Conservation (phyloP, 64 coral and sea anemone genomes). For the Anthopleura sola region DNA sequence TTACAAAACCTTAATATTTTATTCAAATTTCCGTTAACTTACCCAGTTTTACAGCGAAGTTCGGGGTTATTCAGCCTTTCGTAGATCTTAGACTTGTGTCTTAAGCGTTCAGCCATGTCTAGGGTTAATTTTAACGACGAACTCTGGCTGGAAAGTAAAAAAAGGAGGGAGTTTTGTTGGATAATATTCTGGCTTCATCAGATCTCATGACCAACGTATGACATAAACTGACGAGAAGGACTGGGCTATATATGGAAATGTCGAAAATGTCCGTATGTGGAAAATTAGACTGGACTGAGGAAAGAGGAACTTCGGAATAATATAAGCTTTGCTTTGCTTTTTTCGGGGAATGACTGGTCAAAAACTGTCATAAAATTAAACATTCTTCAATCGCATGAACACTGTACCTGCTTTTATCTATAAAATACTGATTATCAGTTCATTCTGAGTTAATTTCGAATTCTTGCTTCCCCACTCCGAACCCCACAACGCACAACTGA, state of each 20-base stretch:
- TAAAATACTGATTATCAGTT: too few species aligned
- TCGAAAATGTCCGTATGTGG: too few species aligned
- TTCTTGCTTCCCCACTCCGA: too few species aligned
- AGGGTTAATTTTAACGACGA: background rate
- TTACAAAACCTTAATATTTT: background rate
- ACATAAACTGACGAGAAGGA: background rate
- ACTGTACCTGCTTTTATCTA: too few species aligned
- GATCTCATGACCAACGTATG: conserved; percentile 12
- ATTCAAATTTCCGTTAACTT: background rate
- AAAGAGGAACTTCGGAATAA: background rate
- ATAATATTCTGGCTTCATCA: background rate
- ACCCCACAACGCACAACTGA: too few species aligned
- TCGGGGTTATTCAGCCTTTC: conserved; percentile 86
- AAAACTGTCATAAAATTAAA: too few species aligned
- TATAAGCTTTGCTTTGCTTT: too few species aligned
- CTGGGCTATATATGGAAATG: background rate
- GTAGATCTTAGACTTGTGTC: conserved; percentile 61
- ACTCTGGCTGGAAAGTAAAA: background rate
- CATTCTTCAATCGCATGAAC: too few species aligned
- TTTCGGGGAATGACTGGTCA: too few species aligned
- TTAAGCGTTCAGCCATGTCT: conserved; percentile 63
- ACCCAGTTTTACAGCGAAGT: conserved; percentile 91
- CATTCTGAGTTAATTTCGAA: too few species aligned
- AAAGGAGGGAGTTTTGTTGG: background rate
- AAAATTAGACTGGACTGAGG: background rate